phyloP scores from a whole-genome alignment of 2,113 vertebrate genomes.

The Bos indicus region DNA sequence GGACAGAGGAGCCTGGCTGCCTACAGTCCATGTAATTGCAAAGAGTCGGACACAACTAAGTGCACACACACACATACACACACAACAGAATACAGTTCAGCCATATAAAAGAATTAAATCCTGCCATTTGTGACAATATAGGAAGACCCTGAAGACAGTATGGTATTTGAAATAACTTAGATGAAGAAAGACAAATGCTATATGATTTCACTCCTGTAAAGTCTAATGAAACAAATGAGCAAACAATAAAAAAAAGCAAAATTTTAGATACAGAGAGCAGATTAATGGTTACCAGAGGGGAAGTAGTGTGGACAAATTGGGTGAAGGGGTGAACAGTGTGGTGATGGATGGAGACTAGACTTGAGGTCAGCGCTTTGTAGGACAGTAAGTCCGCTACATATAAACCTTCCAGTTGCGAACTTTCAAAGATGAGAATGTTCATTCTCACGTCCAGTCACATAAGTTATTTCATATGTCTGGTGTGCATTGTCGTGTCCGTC shows the following conservation, averaged over 20 bases:
- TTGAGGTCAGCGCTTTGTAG: not conserved
- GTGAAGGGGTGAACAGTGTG: not conserved
- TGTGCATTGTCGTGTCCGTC: rapidly evolving
- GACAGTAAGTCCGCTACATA: not conserved
- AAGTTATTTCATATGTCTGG: not conserved
- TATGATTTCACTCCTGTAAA: not conserved
- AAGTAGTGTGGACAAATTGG: not conserved
- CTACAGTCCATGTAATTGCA: not conserved
- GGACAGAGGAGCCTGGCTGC: not conserved
- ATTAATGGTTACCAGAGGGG: not conserved
- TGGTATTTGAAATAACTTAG: not conserved
- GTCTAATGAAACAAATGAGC: not conserved
- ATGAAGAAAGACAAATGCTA: not conserved
- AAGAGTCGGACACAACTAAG: not conserved
- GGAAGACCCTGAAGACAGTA: not conserved
- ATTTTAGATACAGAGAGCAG: not conserved
- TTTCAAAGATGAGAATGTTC: not conserved
- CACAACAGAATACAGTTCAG: not conserved
- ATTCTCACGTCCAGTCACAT: not conserved
- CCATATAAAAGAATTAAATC: not conserved
- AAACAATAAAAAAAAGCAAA: not conserved
- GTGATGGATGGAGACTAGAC: not conserved
- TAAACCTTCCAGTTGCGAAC: not conserved
- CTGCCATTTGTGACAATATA: not conserved
- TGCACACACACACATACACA: rapidly evolving